Evolutionary conservation across 2,113 vertebrate genomes (phyloP), one percentile per base, ranked within the genome.

Genomic region (Laticauda colubrina): DNA sequence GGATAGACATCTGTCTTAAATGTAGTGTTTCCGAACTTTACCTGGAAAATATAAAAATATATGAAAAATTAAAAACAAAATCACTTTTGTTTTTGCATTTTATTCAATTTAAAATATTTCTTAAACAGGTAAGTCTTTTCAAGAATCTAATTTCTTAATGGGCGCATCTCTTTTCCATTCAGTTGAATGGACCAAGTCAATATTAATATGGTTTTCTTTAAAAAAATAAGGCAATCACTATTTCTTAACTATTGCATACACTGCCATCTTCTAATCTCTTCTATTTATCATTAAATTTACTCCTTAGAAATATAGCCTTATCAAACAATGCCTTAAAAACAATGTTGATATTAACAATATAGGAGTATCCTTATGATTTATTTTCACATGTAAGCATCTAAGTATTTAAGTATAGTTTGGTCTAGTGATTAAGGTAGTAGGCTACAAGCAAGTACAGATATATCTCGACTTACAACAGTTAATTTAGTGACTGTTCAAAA

Each of bases 1-100:
- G 98, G 99, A 95, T 94, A 99, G 4, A 99, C 99, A 1, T 99
- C 99, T 0, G 99, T 99, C 98, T 99, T 99, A 97, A 99, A 99
- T 5, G 99, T 99, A 90, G 98, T 99, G 96, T 98, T 99, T 97
- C 98, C 99, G 98, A 99, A 99, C 97, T 99, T 99, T 45, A 99
- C 99, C 99, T 99, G 96, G 89, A 95, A 97, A 94, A 85, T 92
- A 90, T n/a, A 89, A 88, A 59, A 93, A 91, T 54, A 18, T 4
- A 75, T 90, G 64, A 88, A 26, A 90, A 91, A 59, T 39, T 92
- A 88, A 39, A 39, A 94, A 9, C 93, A 45, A 43, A 91, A 34
- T 39, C 85, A 85, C 5, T 92, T 90, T 54, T 81, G 6, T 20
- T 34, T 39, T 88, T 4, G 23, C 5, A 90, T 55, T 57, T 64